Base-by-base conservation (phyloP, 2,888 invertebrate species). In the Drosophila nr. medialis region DNA sequence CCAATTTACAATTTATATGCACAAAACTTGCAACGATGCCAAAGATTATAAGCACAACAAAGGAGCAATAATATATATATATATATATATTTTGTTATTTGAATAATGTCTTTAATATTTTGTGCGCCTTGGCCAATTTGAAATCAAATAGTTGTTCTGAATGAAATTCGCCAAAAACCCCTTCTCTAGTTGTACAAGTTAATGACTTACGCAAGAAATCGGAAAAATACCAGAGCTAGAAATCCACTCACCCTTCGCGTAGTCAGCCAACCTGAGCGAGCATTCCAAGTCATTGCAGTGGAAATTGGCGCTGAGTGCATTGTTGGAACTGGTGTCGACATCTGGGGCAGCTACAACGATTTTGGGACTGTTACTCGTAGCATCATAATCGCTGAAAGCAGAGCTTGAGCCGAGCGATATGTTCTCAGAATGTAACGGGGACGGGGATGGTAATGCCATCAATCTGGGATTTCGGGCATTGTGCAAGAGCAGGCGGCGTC, bases 401-500 rank as follows among this genome's bases (percentile, higher is more conserved):
- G 56, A 42, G n/a, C 56, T 29, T 13, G 56, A 56, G 30, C 56
- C 56, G 4, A 30, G 30, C 15, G 56, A 56, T 4, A 30, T 15
- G 30, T 56, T 30, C 21, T 56, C 56, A 0, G 56, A 21, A 0
- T 29, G 29, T 4, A 56, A n/a, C 0, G 56, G 40, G 2, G 40
- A 42, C 15, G 55, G 32, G 11, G 32, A 2, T 27, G 56, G 56
- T 15, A 38, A 29, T n/a, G 38, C 38, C 55, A n/a, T 40, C 29
- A 56, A 21, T 8, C 38, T 15, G 15, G 40, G 40, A 18, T 4
- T 56, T 29, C 30, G 42, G 6, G 11, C 42, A 30, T 56, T 56
- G 56, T 30, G 56, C 42, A 56, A 15, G 15, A 30, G 56, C 56
- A 56, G 18, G 30, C 56, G 56, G 15, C 21, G 56, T 30, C 56